Percentiles rank a stretch among this genome's conserved stretches.
Conservation (phyloP, 2,888 invertebrate genomes). For the Callyntrura guangdongensis region DNA sequence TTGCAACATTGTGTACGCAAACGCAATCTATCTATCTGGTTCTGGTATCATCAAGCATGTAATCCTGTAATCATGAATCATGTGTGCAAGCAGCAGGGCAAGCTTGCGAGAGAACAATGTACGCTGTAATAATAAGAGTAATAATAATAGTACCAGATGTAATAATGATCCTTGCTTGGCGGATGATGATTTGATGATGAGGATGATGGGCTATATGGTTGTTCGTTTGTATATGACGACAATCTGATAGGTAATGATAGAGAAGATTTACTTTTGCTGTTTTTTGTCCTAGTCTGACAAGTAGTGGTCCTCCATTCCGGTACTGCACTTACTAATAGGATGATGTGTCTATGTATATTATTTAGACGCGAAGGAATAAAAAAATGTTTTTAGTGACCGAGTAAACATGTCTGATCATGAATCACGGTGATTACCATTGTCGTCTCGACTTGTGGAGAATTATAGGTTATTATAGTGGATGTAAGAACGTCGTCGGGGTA, state of each 20-base stretch:
- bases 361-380: not conserved
- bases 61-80: too few species aligned
- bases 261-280: too few species aligned
- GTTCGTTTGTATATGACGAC: not conserved
- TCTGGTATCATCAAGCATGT: too few species aligned
- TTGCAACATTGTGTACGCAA: not conserved
- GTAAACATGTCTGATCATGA: slow-evolving; percentile 33
- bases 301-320: too few species aligned
- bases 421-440: slow-evolving; percentile 7
- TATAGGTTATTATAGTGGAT: not conserved
- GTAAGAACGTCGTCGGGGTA: not conserved
- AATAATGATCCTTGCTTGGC: too few species aligned
- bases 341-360: not conserved
- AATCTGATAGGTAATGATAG: too few species aligned
- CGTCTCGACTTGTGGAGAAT: slow-evolving; percentile 12
- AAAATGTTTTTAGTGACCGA: slow-evolving; percentile 37
- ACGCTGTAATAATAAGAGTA: too few species aligned
- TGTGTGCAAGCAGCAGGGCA: too few species aligned
- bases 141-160: too few species aligned
- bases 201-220: slow-evolving; percentile 2
- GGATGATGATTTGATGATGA: not conserved
- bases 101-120: not conserved
- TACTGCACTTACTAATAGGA: not conserved
- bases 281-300: too few species aligned
- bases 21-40: too few species aligned